Evolutionary conservation across 1,140 invertebrate species (phyloP), one percentile per base, ranked within the genome.

Genomic region (Augochlora pura): DNA sequence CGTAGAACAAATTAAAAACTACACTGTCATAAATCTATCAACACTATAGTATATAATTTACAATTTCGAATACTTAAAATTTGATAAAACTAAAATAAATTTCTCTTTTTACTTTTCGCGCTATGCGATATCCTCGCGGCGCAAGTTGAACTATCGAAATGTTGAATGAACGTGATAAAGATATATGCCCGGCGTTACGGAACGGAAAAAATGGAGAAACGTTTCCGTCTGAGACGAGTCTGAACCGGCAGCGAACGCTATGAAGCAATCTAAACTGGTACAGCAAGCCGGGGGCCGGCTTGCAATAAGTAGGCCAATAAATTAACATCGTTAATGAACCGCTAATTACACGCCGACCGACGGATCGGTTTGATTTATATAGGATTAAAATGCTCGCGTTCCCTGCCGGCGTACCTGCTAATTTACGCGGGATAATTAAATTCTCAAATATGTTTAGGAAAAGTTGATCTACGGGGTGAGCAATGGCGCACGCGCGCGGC

Each of bases 361-460:
- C 85, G 85, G 85, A 89, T 88, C 87, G 80, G 80, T 85, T 87
- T 88, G 83, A 89, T 88, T 88, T 90, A 88, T 88, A 73, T 65
- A 38, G 69, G 60, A 76, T 68, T 69, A 46, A 69, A 66, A 74
- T 8, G 62, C 60, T 21, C 10, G 21, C 38, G 57, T 70, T 63
- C 25, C 7, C n/a, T 25, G 16, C 42, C 38, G 16, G 16, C 42
- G 16, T 25, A 49, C 23, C 49, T 18, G n/a, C 8, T 7, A 60
- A 79, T 66, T 71, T 46, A 38, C 46, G 4, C n/a, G 75, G 27
- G 27, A 23, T 42, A 42, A n/a, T 18, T 23, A 16, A 14, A 38
- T 78, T 46, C 42, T 52, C 16, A 39, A n/a, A 0, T 66, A 12
- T n/a, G 46, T 59, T 27, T 64, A 16, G 49, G n/a, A 23, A 49